Conservation (phyloP, 1,140 invertebrate species). For the Drosophila malerkotliana region DNA sequence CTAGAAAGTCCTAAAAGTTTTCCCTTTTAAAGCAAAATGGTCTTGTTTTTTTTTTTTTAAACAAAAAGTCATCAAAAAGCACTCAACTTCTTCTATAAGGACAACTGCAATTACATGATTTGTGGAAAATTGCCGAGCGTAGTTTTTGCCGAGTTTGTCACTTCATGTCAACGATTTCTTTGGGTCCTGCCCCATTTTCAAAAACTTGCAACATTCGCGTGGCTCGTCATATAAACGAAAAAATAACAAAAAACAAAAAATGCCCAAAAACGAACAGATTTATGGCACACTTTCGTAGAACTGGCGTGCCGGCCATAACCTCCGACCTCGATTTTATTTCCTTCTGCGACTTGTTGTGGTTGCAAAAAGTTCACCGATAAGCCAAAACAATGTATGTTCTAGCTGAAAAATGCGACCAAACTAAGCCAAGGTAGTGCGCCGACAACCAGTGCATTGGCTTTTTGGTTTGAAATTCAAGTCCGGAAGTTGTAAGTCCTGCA, state of each 20-base stretch:
- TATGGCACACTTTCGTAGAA: conserved; percentile 34
- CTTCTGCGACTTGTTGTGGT: conserved; percentile 61
- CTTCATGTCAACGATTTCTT: conserved; percentile 15
- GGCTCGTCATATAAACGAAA: conserved; percentile 14
- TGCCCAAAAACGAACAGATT: conserved; percentile 30
- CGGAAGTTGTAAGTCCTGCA: conserved; percentile 26
- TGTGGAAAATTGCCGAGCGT: conserved; percentile 18
- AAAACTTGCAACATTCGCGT: neutral
- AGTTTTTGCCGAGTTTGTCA: conserved; percentile 38
- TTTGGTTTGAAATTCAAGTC: conserved; percentile 9
- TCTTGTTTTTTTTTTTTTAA: neutral
- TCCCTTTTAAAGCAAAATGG: too few relatives aligned
- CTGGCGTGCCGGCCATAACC: conserved; percentile 45
- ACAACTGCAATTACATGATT: conserved; percentile 23
- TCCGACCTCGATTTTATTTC: conserved; percentile 28
- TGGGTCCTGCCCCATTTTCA: conserved; percentile 11
- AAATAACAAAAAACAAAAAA: conserved; percentile 6
- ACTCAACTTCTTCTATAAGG: neutral
- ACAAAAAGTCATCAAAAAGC: neutral
- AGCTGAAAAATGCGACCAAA: conserved; percentile 29
- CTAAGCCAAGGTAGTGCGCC: conserved; percentile 61
- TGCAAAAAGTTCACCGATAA: conserved; percentile 62
- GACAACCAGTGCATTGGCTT: conserved; percentile 26
- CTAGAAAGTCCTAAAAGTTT: too few relatives aligned
- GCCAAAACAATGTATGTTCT: conserved; percentile 41